Conservation (phyloP, 1,140 invertebrate genomes). For the Caenorhabditis remanei region DNA sequence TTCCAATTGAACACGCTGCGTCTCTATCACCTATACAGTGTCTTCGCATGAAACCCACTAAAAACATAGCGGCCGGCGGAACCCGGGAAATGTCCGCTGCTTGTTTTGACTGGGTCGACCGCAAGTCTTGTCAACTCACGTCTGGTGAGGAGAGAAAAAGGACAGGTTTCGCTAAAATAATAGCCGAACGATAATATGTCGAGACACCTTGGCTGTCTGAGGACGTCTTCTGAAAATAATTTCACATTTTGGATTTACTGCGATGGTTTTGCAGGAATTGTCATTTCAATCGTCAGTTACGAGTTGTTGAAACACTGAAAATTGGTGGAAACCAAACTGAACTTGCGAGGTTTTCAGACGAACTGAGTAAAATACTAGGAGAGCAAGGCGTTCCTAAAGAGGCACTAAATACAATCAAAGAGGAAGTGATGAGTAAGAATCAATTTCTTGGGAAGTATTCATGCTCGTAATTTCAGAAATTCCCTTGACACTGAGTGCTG, state of each 20-base stretch:
- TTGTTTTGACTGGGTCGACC: no score
- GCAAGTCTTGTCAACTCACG: neutral
- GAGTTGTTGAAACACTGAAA: neutral
- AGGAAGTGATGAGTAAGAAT: conserved; percentile 39
- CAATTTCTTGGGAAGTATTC: neutral
- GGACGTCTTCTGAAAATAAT: neutral
- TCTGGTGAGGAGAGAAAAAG: conserved; percentile 47
- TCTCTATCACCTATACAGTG: neutral
- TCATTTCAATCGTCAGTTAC: conserved; percentile 14
- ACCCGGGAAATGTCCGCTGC: conserved; percentile 42
- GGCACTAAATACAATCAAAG: neutral
- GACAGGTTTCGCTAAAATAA: conserved; percentile 42
- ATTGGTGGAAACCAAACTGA: conserved; percentile 8
- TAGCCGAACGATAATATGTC: conserved; percentile 26
- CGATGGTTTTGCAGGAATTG: conserved; percentile 5
- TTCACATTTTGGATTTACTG: neutral
- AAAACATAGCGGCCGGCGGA: conserved; percentile 23
- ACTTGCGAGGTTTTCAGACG: neutral
- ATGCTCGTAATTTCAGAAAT: neutral
- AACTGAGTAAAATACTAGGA: conserved; percentile 4
- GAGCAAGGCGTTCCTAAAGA: conserved; percentile 10
- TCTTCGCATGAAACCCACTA: neutral
- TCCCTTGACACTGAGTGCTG: neutral
- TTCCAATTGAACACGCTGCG: neutral
- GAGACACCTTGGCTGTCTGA: conserved; percentile 54